These are phyloP conservation scores for Dicerorhinus sumatrensis DNA, from an alignment of 2,113 vertebrate species.

Conservation along the genomic window DNA sequence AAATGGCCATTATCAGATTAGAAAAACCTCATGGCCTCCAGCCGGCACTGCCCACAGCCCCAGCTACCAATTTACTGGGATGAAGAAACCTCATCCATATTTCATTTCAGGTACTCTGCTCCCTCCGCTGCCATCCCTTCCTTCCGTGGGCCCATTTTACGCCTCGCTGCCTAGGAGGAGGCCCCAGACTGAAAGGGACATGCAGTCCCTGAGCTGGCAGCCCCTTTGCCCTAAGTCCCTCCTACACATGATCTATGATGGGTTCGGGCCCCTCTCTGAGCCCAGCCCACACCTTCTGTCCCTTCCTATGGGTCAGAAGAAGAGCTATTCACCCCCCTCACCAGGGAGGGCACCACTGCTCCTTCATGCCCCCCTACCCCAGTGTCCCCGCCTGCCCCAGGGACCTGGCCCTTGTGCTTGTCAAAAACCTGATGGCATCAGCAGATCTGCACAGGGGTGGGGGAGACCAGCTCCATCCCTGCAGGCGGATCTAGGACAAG, in stretches of 20 bases:
- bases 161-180: not conserved
- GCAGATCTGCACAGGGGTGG: not conserved
- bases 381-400: not conserved
- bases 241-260: not conserved
- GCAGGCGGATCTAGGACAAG: not conserved
- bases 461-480: not conserved
- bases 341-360: too few species aligned
- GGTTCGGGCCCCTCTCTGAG: not conserved
- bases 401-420: not conserved
- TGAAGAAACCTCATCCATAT: not conserved
- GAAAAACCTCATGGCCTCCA: not conserved
- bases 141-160: not conserved
- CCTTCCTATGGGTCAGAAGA: not conserved
- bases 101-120: not conserved
- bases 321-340: not conserved
- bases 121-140: not conserved
- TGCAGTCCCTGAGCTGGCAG: not conserved
- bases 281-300: not conserved
- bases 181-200: not conserved
- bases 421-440: not conserved
- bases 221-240: not conserved
- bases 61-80: not conserved
- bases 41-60: not conserved
- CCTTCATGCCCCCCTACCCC: accelerated
- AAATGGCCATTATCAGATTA: not conserved